Evolutionary conservation across 2,888 invertebrate genomes (phyloP).

Genomic region (Trachelus stipa): DNA sequence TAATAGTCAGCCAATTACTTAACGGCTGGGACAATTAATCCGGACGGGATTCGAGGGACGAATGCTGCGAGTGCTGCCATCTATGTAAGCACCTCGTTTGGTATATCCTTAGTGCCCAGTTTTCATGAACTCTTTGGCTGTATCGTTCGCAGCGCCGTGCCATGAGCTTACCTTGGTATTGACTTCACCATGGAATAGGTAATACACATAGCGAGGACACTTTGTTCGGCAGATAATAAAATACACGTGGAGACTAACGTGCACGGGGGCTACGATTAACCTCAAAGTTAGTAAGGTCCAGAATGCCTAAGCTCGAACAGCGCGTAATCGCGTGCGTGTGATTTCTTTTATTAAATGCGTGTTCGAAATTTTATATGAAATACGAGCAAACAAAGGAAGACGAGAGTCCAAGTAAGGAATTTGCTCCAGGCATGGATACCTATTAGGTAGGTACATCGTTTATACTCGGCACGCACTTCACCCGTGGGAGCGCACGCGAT

Average conservation of each 20-base stretch:
- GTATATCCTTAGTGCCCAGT: not conserved
- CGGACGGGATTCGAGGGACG: constrained; percentile 4
- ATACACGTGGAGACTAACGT: not conserved
- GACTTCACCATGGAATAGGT: not conserved
- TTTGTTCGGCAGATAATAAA: not conserved
- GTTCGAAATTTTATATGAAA: constrained; percentile 30
- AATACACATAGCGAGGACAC: not conserved
- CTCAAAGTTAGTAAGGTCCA: constrained; percentile 5
- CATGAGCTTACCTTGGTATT: not conserved
- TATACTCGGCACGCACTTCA: constrained; percentile 63
- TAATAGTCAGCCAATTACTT: constrained; percentile 65
- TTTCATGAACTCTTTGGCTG: not conserved
- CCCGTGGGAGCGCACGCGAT: constrained; percentile 67
- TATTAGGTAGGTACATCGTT: constrained; percentile 63
- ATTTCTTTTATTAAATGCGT: constrained; percentile 43
- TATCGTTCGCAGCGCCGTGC: not conserved
- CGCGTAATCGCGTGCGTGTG: constrained; percentile 33
- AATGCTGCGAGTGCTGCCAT: not conserved
- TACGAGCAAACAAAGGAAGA: constrained; percentile 30
- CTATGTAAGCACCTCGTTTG: not conserved
- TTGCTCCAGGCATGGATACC: constrained; percentile 62
- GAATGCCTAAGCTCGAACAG: not conserved
- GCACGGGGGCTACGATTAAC: constrained; percentile 4
- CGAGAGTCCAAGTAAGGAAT: constrained; percentile 46
- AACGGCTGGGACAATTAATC: constrained; percentile 60